A percentile compares a stretch with the other conserved stretches of the same genome.
phyloP scores from a whole-genome alignment of 2,888 invertebrate species.

The Prosopocoilus inquinatus region DNA sequence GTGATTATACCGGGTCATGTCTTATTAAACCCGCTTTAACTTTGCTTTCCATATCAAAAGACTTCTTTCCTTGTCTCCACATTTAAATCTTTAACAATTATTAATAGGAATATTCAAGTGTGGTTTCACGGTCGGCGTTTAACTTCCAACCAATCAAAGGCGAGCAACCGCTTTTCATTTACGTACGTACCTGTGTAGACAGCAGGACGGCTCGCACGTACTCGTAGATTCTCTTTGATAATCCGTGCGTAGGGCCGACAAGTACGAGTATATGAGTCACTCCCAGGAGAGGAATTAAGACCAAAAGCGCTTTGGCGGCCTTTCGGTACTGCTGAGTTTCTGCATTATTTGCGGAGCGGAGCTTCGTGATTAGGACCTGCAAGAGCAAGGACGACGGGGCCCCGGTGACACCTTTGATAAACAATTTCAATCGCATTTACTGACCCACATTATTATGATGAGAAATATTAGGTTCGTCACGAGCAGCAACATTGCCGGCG shows the following conservation, averaged over 20 bases:
- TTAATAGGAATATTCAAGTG: too few species aligned
- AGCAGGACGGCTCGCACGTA: slow-evolving; percentile 76
- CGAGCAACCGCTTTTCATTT: too few species aligned
- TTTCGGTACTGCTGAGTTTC: slow-evolving; percentile 87
- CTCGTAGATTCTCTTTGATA: slow-evolving; percentile 71
- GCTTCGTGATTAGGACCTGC: slow-evolving; percentile 86
- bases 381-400: neutral
- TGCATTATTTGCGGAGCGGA: slow-evolving; percentile 80
- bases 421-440: slow-evolving; percentile 14
- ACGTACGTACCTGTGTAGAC: slow-evolving; percentile 83
- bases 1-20: too few species aligned
- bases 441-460: slow-evolving; percentile 78
- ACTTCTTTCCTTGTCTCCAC: too few species aligned
- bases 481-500: slow-evolving; percentile 76
- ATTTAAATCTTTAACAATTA: too few species aligned
- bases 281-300: slow-evolving; percentile 85
- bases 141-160: too few species aligned
- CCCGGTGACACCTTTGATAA: neutral
- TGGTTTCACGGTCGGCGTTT: too few species aligned
- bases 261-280: slow-evolving; percentile 84
- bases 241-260: slow-evolving; percentile 74
- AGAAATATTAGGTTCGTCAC: slow-evolving; percentile 78
- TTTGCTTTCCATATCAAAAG: too few species aligned
- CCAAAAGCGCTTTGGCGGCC: slow-evolving; percentile 84
- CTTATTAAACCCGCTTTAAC: too few species aligned